Base-by-base conservation (phyloP, 2,113 vertebrate species). In the Melospiza georgiana region DNA sequence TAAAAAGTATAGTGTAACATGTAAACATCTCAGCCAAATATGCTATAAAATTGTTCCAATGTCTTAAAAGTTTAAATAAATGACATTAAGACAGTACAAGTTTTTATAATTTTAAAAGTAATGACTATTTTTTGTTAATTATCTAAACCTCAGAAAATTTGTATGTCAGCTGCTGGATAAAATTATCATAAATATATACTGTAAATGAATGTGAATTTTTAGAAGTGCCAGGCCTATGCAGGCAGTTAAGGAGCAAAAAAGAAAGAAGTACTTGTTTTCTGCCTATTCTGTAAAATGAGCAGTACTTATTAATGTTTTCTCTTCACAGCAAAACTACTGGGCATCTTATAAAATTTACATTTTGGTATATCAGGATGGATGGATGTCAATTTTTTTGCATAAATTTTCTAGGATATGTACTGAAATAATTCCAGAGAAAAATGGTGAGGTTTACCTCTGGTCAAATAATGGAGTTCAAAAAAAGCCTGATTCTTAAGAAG, bases 61-160 rank as follows among this genome's bases (percentile, higher is more conserved):
- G 41, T 18, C 20, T 35, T 57, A 66, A 78, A 63, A 75, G 23
- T 9, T 6, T 49, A 31, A 73, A 57, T 27, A n/a, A 52, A 23
- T 55, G 2, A 0, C 14, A 33, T 15, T 44, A 21, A 5, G 8
- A 18, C 9, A 69, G 84, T 66, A 43, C 0, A 21, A 20, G 4
- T 11, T 78, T 75, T 63, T 7, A 2, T 25, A 0, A 67, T 82
- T 71, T 62, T 33, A n/a, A 71, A 78, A 81, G 6, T 6, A 57
- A 7, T 23, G 59, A 48, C 2, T 8, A 35, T 12, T 65, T 84
- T 19, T 48, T 58, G 14, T 52, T 66, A n/a, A 44, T 21, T 78
- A 37, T 41, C 4, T 44, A 15, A 4, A 14, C 3, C 11, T 90
- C 43, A 24, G 25, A 62, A 82, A 83, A 39, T 6, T 21, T 55